These are phyloP conservation scores for Melikaiella ostensackeni DNA, from an alignment of 2,888 invertebrate species.

Conservation along the genomic window DNA sequence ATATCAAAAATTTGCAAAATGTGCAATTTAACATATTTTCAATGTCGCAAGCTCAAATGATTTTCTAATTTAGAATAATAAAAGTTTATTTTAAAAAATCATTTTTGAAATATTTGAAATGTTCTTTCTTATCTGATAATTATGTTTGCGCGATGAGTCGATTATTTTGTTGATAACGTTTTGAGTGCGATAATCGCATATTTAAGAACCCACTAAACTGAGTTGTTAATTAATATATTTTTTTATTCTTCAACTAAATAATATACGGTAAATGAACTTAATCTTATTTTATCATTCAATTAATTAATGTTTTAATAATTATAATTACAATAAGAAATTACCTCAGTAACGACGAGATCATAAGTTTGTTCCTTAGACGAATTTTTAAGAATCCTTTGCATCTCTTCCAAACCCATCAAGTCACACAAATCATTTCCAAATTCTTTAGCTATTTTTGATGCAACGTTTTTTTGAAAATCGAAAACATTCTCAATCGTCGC, in stretches of 20 bases:
- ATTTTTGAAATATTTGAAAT: too few relatives aligned
- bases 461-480: conserved; percentile 45
- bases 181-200: too few relatives aligned
- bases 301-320: neutral
- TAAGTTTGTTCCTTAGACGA: conserved; percentile 56
- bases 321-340: conserved; percentile 40
- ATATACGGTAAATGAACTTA: too few relatives aligned
- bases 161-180: too few relatives aligned
- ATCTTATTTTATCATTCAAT: neutral
- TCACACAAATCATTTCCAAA: conserved; percentile 59
- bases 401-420: conserved; percentile 52
- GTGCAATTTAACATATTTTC: too few relatives aligned
- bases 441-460: conserved; percentile 40
- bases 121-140: neutral
- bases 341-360: conserved; percentile 59
- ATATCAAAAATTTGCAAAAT: too few relatives aligned
- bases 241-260: too few relatives aligned
- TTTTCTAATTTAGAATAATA: too few relatives aligned
- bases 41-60: too few relatives aligned
- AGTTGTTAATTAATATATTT: too few relatives aligned
- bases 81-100: too few relatives aligned
- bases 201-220: too few relatives aligned
- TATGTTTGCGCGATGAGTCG: neutral
- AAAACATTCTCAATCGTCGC: conserved; percentile 48
- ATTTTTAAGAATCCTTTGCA: conserved; percentile 56